Percentiles rank a stretch among this genome's conserved stretches.
Conservation (phyloP, 2,113 vertebrate genomes). For the Crotalus helleri region DNA sequence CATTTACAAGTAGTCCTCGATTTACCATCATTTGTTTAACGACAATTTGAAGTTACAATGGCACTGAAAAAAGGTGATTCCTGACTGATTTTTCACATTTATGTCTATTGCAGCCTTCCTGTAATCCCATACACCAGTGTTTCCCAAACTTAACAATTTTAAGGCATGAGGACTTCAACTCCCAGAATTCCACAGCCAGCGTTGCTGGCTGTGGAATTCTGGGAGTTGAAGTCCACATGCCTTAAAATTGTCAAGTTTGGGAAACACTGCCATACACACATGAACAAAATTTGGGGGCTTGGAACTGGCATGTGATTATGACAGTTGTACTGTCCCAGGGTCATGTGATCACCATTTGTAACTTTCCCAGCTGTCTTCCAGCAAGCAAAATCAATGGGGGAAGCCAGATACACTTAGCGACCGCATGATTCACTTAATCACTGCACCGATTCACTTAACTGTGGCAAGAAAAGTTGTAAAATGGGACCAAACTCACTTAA, state of each 20-base stretch:
- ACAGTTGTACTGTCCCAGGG: too few species aligned
- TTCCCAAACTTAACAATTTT: too few species aligned
- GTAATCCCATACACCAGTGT: not conserved
- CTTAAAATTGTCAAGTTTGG: too few species aligned
- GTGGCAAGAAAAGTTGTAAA: not conserved
- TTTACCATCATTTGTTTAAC: not conserved
- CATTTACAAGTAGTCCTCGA: not conserved
- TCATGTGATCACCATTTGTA: not conserved
- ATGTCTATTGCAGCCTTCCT: not conserved
- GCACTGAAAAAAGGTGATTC: not conserved
- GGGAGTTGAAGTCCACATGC: too few species aligned
- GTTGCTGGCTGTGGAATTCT: too few species aligned
- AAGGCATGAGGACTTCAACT: too few species aligned
- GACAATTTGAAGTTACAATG: not conserved
- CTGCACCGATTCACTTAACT: not conserved
- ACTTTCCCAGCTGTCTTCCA: not conserved
- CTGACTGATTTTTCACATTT: not conserved
- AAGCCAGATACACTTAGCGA: too few species aligned
- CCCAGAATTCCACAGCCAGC: too few species aligned
- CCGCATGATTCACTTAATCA: not conserved
- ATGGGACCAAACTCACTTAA: not conserved
- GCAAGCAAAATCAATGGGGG: too few species aligned
- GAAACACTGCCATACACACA: not conserved
- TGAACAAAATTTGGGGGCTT: not conserved
- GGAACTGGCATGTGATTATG: too few species aligned